A percentile compares a stretch with the other conserved stretches of the same genome.
Conservation (phyloP, 1,140 invertebrate species). For the Drosophila auraria region DNA sequence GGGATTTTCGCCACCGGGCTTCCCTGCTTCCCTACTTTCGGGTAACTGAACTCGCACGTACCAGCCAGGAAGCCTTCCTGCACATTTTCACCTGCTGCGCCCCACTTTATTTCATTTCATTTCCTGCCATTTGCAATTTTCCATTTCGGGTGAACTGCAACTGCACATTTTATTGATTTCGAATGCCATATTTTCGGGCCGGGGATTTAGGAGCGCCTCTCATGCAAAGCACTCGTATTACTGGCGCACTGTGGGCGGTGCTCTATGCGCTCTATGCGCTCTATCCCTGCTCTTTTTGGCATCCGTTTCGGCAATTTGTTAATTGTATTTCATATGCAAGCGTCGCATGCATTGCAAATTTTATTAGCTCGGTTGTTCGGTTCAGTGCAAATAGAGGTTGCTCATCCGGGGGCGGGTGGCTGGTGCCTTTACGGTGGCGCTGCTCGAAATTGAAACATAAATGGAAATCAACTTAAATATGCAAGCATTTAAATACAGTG, state of each 20-base stretch:
- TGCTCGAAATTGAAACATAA: slow-evolving; percentile 66
- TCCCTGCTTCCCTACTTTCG: slow-evolving; percentile 4
- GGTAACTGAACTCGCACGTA: slow-evolving; percentile 39
- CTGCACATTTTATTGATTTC: slow-evolving; percentile 66
- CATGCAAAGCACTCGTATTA: slow-evolving; percentile 6
- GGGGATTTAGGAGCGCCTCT: slow-evolving; percentile 3
- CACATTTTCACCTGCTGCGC: slow-evolving; percentile 7
- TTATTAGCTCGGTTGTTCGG: slow-evolving; percentile 41
- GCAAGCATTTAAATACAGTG: slow-evolving; percentile 66
- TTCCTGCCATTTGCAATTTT: slow-evolving; percentile 58
- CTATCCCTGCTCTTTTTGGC: slow-evolving; percentile 14
- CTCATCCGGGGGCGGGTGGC: neutral
- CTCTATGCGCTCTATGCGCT: slow-evolving; percentile 2
- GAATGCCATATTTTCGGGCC: slow-evolving; percentile 42
- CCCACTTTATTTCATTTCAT: slow-evolving; percentile 56
- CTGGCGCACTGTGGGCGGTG: neutral
- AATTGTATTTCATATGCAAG: slow-evolving; percentile 70
- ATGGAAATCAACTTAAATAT: slow-evolving; percentile 78
- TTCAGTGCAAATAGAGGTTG: slow-evolving; percentile 37
- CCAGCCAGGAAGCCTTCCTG: neutral
- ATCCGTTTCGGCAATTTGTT: slow-evolving; percentile 56
- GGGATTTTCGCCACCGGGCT: slow-evolving; percentile 8
- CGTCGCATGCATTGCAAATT: slow-evolving; percentile 57
- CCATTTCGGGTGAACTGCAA: slow-evolving; percentile 48
- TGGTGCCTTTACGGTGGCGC: neutral